Conservation (phyloP, 2,888 invertebrate genomes). For the Acanthosoma haemorrhoidale region DNA sequence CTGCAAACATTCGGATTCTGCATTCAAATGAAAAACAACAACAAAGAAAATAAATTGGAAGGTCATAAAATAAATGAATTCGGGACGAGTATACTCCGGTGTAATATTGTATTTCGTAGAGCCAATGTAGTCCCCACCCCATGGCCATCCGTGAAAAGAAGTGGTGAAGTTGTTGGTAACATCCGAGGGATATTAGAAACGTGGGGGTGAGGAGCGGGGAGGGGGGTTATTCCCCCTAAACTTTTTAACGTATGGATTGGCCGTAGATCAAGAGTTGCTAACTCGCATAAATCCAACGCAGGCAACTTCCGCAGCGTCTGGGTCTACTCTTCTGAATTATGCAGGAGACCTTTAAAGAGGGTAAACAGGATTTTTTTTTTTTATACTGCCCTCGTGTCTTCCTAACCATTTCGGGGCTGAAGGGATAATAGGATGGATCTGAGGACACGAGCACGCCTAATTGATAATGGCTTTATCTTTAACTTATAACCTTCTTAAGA, state of each 20-base stretch:
- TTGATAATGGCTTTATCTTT: too few species aligned
- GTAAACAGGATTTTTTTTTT: slow-evolving; percentile 13
- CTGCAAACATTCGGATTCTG: too few species aligned
- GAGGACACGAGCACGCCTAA: too few species aligned
- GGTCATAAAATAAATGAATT: not conserved
- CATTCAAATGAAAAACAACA: too few species aligned
- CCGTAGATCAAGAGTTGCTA: slow-evolving; percentile 7
- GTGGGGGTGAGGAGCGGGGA: too few species aligned
- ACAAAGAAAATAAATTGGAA: too few species aligned
- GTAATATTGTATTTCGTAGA: slow-evolving; percentile 1
- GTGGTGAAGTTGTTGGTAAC: slow-evolving; percentile 14
- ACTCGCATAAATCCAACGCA: slow-evolving; percentile 12
- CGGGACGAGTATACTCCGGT: not conserved
- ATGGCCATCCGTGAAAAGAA: not conserved
- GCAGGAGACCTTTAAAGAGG: slow-evolving; percentile 12
- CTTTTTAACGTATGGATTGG: slow-evolving; percentile 12
- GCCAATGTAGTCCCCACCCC: slow-evolving; percentile 8
- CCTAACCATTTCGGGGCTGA: not conserved
- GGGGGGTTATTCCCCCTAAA: slow-evolving; percentile 8
- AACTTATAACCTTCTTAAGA: too few species aligned
- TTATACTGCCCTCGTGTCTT: not conserved
- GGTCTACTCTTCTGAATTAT: slow-evolving; percentile 8
- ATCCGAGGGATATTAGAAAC: slow-evolving; percentile 1
- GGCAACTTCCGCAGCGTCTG: not conserved
- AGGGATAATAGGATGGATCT: not conserved